These are phyloP conservation scores for Misgurnus mizolepis DNA, from an alignment of 2,113 vertebrate species.

Conservation along the genomic window DNA sequence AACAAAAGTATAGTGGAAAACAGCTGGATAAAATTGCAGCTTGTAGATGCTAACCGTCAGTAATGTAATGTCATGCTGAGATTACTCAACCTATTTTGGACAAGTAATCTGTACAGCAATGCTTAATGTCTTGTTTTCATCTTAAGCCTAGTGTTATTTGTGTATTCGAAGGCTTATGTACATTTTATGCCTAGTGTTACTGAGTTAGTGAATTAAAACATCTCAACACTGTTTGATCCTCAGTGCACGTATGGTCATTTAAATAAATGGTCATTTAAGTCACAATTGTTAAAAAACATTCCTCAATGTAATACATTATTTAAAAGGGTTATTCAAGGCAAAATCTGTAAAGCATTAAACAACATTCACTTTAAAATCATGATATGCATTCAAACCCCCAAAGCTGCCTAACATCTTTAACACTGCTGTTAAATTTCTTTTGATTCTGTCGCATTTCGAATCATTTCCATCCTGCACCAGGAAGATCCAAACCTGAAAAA, in stretches of 20 bases:
- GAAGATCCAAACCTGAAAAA: too few species aligned
- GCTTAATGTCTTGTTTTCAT: background rate
- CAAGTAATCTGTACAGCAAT: background rate
- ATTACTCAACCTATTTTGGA: too few species aligned
- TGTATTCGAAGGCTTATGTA: background rate
- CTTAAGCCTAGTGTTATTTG: constrained; percentile 9
- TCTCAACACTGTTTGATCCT: background rate
- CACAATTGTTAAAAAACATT: background rate
- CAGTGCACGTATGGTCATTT: background rate
- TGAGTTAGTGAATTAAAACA: background rate
- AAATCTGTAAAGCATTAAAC: background rate
- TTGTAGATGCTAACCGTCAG: background rate
- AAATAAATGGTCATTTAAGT: background rate
- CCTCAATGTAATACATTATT: background rate
- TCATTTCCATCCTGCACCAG: too few species aligned
- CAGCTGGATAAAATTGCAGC: background rate
- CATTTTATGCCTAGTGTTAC: background rate
- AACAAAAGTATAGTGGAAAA: too few species aligned
- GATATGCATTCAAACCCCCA: background rate
- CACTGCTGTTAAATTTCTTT: background rate
- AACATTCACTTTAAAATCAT: background rate
- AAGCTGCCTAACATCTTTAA: background rate
- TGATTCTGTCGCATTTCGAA: background rate
- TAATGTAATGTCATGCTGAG: background rate
- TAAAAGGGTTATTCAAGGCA: background rate